These are phyloP conservation scores for Saccopteryx leptura DNA, from an alignment of 2,113 vertebrate species.

Conservation along the genomic window DNA sequence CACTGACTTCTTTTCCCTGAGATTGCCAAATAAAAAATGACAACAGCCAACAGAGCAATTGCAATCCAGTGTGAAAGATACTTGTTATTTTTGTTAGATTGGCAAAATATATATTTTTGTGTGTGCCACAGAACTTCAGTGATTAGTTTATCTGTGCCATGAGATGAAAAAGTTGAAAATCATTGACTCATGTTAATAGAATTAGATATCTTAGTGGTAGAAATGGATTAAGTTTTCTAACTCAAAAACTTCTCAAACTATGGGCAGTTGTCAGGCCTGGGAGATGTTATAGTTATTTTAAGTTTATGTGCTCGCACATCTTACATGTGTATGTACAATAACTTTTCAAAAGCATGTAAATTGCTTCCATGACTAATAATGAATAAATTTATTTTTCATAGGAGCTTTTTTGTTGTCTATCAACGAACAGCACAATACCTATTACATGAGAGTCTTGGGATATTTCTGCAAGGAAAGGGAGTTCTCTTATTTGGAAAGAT, in stretches of 20 bases:
- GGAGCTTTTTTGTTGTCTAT: not conserved
- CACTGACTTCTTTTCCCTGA: not conserved
- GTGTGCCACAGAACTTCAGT: not conserved
- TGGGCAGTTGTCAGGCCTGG: not conserved
- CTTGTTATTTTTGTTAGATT: not conserved
- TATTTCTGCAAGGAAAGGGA: not conserved
- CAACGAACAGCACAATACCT: not conserved
- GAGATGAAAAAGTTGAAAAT: not conserved
- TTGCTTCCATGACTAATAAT: not conserved
- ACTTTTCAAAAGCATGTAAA: not conserved
- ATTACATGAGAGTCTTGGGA: not conserved
- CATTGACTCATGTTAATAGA: not conserved
- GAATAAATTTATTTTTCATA: not conserved
- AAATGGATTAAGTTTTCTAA: conserved; percentile 4
- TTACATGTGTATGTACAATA: not conserved
- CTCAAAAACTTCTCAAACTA: not conserved
- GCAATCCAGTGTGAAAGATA: not conserved
- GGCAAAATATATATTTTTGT: not conserved
- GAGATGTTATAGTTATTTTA: not conserved
- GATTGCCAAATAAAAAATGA: not conserved
- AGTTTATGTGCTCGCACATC: not conserved
- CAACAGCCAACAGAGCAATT: not conserved
- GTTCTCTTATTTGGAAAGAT: not conserved
- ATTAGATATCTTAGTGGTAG: not conserved
- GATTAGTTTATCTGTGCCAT: not conserved